phyloP scores from a whole-genome alignment of 1,140 invertebrate genomes.

The Rhagoletis zephyria region DNA sequence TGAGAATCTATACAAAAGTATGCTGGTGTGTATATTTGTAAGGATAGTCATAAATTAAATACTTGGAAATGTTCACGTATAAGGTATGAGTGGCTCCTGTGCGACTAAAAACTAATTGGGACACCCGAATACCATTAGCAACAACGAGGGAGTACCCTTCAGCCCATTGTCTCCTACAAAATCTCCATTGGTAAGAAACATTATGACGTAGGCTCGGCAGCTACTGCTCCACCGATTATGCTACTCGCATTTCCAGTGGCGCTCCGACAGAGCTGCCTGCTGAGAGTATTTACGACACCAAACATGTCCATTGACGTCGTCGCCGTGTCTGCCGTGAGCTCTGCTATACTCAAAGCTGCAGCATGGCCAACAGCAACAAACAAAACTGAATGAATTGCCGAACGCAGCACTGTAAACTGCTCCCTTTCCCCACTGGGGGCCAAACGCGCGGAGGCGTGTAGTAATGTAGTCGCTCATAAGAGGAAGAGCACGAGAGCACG shows the following conservation, averaged over 20 bases:
- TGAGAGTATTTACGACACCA: background rate
- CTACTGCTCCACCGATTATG: background rate
- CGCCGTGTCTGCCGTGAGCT: constrained; percentile 31
- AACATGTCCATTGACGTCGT: constrained; percentile 15
- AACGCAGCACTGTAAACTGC: too few relatives aligned
- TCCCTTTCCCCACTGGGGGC: background rate
- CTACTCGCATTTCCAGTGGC: constrained; percentile 32
- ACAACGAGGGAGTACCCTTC: background rate
- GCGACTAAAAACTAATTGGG: constrained; percentile 22
- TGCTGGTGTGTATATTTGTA: background rate
- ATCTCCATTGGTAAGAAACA: background rate
- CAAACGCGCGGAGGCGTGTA: background rate
- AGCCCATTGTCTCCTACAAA: background rate
- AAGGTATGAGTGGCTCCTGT: background rate
- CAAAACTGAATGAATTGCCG: background rate
- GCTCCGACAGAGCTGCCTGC: background rate
- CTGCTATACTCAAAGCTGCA: background rate
- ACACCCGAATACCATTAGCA: constrained; percentile 24
- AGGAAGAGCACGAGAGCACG: background rate
- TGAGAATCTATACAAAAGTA: background rate
- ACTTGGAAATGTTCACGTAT: background rate
- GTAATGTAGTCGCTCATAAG: background rate
- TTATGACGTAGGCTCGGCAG: background rate
- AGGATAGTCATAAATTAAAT: constrained; percentile 41
- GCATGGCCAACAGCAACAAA: background rate